A percentile compares a stretch with the other conserved stretches of the same genome.
These are phyloP conservation scores for Hycleus phaleratus DNA, from an alignment of 1,140 invertebrate genomes.

Conservation along the genomic window DNA sequence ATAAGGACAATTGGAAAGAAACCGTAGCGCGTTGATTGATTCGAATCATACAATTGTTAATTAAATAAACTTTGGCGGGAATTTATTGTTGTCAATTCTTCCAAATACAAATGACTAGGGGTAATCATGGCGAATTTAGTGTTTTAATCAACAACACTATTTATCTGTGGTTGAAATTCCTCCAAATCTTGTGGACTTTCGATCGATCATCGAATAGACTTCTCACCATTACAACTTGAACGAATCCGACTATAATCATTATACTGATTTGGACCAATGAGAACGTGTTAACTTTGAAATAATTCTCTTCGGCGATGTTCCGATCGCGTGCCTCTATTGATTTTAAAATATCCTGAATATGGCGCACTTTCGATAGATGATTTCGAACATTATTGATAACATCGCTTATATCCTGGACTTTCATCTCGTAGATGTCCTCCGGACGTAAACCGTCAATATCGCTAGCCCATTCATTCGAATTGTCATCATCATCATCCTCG, in stretches of 20 bases:
- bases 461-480: conserved; percentile 27
- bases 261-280: conserved; percentile 61
- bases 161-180: conserved; percentile 14
- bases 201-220: conserved; percentile 62
- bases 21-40: conserved; percentile 18
- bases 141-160: not conserved
- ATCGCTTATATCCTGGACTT: conserved; percentile 56
- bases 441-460: conserved; percentile 41
- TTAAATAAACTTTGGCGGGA: not conserved
- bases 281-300: conserved; percentile 63
- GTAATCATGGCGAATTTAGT: too few relatives aligned
- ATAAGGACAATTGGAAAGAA: conserved; percentile 36
- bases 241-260: conserved; percentile 61
- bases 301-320: conserved; percentile 70
- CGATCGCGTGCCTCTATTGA: conserved; percentile 69
- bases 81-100: not conserved
- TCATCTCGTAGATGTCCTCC: conserved; percentile 54
- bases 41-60: conserved; percentile 1
- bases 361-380: conserved; percentile 54
- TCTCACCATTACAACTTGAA: conserved; percentile 59
- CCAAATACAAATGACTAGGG: not conserved
- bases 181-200: conserved; percentile 47
- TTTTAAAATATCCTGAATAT: conserved; percentile 63
- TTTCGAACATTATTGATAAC: conserved; percentile 51
- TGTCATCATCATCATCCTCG: conserved; percentile 47